Evolutionary conservation across 2,888 invertebrate species (phyloP).

Genomic region (Drosophila quasianomalipes): DNA sequence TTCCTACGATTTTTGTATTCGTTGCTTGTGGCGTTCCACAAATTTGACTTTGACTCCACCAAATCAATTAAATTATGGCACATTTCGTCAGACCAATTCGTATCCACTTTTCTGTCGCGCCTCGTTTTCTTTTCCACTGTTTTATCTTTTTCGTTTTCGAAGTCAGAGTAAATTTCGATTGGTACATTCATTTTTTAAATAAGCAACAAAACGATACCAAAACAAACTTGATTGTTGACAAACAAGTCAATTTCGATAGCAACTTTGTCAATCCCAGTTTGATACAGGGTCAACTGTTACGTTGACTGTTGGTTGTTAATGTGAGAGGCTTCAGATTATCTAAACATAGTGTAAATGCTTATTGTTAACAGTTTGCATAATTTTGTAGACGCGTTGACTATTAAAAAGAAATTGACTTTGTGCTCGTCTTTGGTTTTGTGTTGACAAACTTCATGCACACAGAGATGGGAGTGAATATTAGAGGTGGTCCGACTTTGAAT

Average conservation of each 20-base stretch:
- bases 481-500: background rate
- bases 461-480: background rate
- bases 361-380: background rate
- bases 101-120: background rate
- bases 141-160: background rate
- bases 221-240: too few species aligned
- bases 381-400: background rate
- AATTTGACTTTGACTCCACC: background rate
- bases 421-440: background rate
- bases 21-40: background rate
- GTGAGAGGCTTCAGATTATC: too few species aligned
- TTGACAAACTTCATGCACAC: background rate
- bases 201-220: too few species aligned
- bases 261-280: too few species aligned
- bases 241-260: too few species aligned
- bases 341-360: too few species aligned
- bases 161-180: background rate
- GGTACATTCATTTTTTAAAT: background rate
- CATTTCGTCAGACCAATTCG: background rate
- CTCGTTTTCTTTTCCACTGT: background rate
- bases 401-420: background rate
- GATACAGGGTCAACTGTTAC: too few species aligned
- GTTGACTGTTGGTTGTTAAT: too few species aligned
- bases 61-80: background rate
- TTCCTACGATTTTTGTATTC: background rate